Percentiles rank a stretch among this genome's conserved stretches.
Conservation (phyloP, 2,888 invertebrate genomes). For the Leptarthrus brevirostris region DNA sequence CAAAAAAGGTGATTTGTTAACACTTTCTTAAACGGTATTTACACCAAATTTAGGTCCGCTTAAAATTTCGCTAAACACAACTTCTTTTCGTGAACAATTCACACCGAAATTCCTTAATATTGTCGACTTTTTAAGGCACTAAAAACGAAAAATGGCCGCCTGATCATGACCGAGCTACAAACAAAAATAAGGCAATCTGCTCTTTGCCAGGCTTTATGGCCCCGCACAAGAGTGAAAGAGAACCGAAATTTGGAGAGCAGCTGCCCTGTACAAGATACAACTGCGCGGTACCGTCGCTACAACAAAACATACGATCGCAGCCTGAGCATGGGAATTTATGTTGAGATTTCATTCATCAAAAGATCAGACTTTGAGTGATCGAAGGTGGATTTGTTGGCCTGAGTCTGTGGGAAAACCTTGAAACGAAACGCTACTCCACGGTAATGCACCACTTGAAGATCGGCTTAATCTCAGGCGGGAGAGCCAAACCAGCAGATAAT, state of each 20-base stretch:
- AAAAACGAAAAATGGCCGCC: constrained; percentile 50
- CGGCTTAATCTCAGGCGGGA: background rate
- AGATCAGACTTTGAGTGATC: constrained; percentile 1
- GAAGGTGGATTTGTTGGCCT: background rate
- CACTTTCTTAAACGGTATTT: too few relatives aligned
- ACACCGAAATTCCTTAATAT: background rate
- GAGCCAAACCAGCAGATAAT: background rate
- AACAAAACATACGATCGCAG: constrained; percentile 3
- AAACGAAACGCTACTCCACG: background rate
- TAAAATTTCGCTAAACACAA: too few relatives aligned
- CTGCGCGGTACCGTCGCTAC: background rate
- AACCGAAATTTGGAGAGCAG: constrained; percentile 29
- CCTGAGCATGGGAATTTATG: background rate
- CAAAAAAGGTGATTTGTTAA: too few relatives aligned
- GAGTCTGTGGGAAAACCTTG: constrained; percentile 1
- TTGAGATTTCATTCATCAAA: constrained; percentile 41
- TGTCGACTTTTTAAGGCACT: constrained; percentile 13
- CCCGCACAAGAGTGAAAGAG: constrained; percentile 27
- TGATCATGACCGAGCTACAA: constrained; percentile 49
- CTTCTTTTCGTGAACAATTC: background rate
- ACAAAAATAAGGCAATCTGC: constrained; percentile 47
- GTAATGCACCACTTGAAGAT: too few relatives aligned
- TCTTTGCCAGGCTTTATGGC: constrained; percentile 16
- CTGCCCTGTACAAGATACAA: background rate
- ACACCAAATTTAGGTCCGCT: too few relatives aligned